Base-by-base conservation (phyloP, 2,888 invertebrate species). In the Lysandra coridon region DNA sequence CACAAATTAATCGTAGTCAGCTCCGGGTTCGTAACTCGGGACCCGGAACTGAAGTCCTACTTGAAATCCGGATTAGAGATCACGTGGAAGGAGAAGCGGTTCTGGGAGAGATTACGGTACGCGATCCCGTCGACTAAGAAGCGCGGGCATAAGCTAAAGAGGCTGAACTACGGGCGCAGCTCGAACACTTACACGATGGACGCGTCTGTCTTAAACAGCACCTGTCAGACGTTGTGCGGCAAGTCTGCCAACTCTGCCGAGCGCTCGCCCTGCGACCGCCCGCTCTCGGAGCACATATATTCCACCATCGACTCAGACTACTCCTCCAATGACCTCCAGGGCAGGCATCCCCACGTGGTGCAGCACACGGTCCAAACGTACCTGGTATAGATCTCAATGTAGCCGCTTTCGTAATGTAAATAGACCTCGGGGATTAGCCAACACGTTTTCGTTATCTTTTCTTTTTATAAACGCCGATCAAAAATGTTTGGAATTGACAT, bases 71-170 rank as follows among this genome's bases (percentile, higher is more conserved):
- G 97, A 89, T 97, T 98, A 82, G 96, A 98, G 84, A 96, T 99
- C 86, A 96, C 97, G 85, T 98, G 98, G 97, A 97, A 97, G 87
- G 98, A 99, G 93, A 97, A 97, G 88, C 96, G 98, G 86, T 99
- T 99, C 95, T 99, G 99, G 98, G 98, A 98, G 90, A 97, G 98
- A 89, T 95, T 99, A 86, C 96, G 97, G 85, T 98, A 98, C 90
- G 97, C 98, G 81, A 97, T 99, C 96, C 98, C 98, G 81, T 96
- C 97, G 85, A 96, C 97, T 84, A 96, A 97, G 88, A 96, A 96
- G 83, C 95, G 92, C 88, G 92, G 94, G 81, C 93, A 94, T 83
- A 94, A 94, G 88, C 89, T 93, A 85, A 93, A 95, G 87, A 95
- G 95, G 85, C 94, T 94, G 83, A 96, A 97, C 87, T 97, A 98